Evolutionary conservation across 2,888 invertebrate genomes (phyloP), one percentile per base, ranked within the genome.

Genomic region (Altica lythri): DNA sequence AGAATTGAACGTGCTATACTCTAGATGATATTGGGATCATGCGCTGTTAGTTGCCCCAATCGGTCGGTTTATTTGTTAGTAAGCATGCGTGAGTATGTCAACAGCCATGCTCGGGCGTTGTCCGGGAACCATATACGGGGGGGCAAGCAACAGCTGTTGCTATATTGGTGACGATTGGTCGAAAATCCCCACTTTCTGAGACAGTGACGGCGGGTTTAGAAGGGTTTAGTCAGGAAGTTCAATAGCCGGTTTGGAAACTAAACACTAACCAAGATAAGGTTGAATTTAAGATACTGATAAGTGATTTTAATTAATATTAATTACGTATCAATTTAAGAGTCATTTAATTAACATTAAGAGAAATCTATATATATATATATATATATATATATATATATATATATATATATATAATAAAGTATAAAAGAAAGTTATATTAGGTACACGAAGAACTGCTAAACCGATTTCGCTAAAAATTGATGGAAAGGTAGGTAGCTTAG

Each of bases 41-140:
- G 50, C 55, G 58, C 52, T 47, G 57, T 61, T 59, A 57, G 53
- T 58, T 52, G 59, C 62, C 62, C 68, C 68, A 68, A 67, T 68
- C 65, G 52, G 46, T 53, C 60, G 43, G 48, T 42, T 49, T 34
- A 43, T 40, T 17, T 3, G 1, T 9, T 9, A 35, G 16, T 37
- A 58, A 67, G 68, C 67, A 51, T 44, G 66, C 67, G 63, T 52
- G 17, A 32, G 30, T 43, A 27, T 37, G 46, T 47, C 48, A 68
- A 58, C 65, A 63, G 69, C 69, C 69, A 69, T 69, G 68, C 69
- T 66, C 68, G 57, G 59, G 61, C 60, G 50, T 45, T 32, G 52
- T 55, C 55, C 55, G 51, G 61, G 60, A 62, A 62, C 64, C 59
- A 63, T 60, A 49, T 53, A 40, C 56, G 55, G 58, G 58, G 59